Percentiles rank a stretch among this genome's conserved stretches.
Evolutionary conservation across 2,888 invertebrate genomes (phyloP).

Genomic region (Mongoloraphidia duomilia): DNA sequence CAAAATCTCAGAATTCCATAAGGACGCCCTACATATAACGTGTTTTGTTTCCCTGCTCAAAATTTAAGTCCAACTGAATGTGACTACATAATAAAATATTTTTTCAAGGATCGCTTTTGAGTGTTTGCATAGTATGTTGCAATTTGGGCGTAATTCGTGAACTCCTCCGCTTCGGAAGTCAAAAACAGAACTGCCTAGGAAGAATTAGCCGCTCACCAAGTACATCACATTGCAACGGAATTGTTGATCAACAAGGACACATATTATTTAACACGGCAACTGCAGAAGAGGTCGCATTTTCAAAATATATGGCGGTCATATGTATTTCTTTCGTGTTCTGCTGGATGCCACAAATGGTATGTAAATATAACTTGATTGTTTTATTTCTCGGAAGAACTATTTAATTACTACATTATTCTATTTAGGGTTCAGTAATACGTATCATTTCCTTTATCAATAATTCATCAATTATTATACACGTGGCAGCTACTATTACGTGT

Average conservation of each 20-base stretch:
- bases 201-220: constrained; percentile 28
- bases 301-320: constrained; percentile 68
- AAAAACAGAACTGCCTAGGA: constrained; percentile 28
- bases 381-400: no score
- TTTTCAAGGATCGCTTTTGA: constrained; percentile 50
- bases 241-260: constrained; percentile 12
- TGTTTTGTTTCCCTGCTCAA: no score
- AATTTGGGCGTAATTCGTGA: constrained; percentile 70
- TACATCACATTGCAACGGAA: constrained; percentile 21
- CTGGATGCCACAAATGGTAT: constrained; percentile 82
- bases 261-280: constrained; percentile 36
- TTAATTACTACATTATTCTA: no score
- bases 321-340: constrained; percentile 71
- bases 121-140: constrained; percentile 63
- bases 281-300: constrained; percentile 72
- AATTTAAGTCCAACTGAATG: no score
- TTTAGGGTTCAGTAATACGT: no score
- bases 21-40: no score
- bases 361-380: constrained; percentile 12
- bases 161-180: constrained; percentile 42
- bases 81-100: constrained; percentile 5
- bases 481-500: no score
- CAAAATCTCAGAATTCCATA: no score
- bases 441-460: no score
- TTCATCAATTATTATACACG: no score